Base-by-base conservation (phyloP, 2,113 vertebrate species). In the Microcebus murinus region DNA sequence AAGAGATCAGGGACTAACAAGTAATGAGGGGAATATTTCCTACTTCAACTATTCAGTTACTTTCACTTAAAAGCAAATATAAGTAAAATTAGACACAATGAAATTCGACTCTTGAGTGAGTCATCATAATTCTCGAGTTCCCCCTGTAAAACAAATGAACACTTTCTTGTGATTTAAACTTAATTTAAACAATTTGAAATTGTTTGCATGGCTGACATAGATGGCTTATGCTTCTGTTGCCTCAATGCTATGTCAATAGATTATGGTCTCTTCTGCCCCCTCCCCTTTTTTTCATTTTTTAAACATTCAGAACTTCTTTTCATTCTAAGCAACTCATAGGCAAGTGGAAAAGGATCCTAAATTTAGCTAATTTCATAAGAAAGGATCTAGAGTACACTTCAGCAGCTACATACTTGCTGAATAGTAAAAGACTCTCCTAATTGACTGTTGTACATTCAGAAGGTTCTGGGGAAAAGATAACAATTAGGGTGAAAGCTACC, bases 371-470 rank as follows among this genome's bases (percentile, higher is more conserved):
- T 91, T 91, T 96, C 25, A 25, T 48, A n/a, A 84, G 57, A 87
- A 94, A 92, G 36, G 8, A 31, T 81, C 6, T 84, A 23, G 70
- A 34, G 79, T 55, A 79, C 17, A 36, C 70, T 85, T 65, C 36
- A 63, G 27, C 39, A 82, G n/a, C 45, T 63, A 79, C 42, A 63
- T n/a, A 70, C 1, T 52, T 88, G 59, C 52, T 73, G 93, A 85
- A 65, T 85, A 95, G 74, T 29, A 59, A 63, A 96, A 88, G 42
- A 5, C 21, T 96, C 61, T 93, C 36, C 87, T 94, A 94, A 97
- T 85, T 93, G 90, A 36, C 57, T n/a, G 77, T 55, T 42, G 34
- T 59, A 31, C 0, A 2, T 82, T 52, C 80, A 61, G 36, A 95
- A 87, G 36, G 10, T 95, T 61, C 63, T n/a, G 8, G 39, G 74